phyloP scores from a whole-genome alignment of 2,113 vertebrate species.

The Pygoscelis antarcticus region DNA sequence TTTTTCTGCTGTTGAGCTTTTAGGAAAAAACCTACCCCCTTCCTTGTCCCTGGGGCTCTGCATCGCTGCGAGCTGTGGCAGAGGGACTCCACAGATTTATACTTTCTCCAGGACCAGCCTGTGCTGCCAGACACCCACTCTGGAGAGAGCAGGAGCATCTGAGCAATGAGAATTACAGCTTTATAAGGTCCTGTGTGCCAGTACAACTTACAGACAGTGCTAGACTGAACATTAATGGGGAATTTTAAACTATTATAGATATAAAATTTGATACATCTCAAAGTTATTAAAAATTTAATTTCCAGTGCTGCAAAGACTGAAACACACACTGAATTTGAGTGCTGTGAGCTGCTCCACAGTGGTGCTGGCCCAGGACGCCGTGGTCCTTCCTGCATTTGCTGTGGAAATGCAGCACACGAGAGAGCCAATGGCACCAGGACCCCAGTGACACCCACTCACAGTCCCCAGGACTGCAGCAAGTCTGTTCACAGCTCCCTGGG shows the following conservation, averaged over 20 bases:
- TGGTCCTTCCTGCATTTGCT: neutral
- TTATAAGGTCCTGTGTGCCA: neutral
- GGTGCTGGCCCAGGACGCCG: neutral
- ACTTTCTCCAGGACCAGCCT: neutral
- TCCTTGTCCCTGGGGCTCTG: neutral
- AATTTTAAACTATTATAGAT: neutral
- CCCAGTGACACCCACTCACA: neutral
- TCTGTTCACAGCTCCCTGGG: too few species aligned
- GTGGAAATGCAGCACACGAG: neutral
- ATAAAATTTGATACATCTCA: neutral
- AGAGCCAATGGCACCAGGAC: neutral
- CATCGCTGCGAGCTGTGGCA: neutral
- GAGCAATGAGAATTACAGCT: neutral
- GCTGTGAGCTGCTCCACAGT: neutral
- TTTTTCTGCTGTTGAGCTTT: neutral
- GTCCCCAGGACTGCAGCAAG: neutral
- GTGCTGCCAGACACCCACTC: neutral
- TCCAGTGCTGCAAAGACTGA: neutral
- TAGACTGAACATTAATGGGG: neutral
- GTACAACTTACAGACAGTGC: neutral
- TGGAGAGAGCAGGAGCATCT: rapidly evolving
- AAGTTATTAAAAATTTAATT: neutral
- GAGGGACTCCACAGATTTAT: too few species aligned
- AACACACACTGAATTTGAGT: neutral
- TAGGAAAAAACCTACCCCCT: neutral